Conservation (phyloP, 2,797 vertebrate genomes). For the Mycteria americana region DNA sequence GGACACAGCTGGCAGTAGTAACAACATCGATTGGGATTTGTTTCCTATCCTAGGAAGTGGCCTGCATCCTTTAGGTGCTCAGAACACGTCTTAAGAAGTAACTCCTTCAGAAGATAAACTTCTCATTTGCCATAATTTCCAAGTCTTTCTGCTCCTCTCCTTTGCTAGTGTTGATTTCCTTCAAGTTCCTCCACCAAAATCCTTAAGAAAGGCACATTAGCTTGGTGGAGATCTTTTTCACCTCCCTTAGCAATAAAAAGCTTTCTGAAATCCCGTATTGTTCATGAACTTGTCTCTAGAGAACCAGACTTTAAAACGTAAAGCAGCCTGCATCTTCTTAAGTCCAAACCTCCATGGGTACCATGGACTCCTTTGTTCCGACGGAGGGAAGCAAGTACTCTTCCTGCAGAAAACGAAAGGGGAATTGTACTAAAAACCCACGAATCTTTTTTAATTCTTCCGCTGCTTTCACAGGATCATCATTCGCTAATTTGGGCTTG, state of each 20-base stretch:
- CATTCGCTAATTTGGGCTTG: slow-evolving; percentile 80
- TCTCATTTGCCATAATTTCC: background rate
- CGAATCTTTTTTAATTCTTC: slow-evolving; percentile 93
- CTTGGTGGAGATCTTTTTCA: background rate
- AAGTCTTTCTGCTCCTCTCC: background rate
- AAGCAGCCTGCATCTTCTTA: slow-evolving; percentile 58
- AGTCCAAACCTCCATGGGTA: slow-evolving; percentile 97
- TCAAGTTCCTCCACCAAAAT: slow-evolving; percentile 30
- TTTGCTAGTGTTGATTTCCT: background rate
- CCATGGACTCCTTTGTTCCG: slow-evolving; percentile 93
- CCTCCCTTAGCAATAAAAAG: background rate
- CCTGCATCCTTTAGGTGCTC: slow-evolving; percentile 9
- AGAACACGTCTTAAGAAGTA: background rate
- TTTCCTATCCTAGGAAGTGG: slow-evolving; percentile 8
- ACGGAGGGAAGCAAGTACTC: slow-evolving; percentile 92
- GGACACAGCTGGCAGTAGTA: background rate
- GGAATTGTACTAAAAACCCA: slow-evolving; percentile 95
- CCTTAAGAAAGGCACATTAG: background rate
- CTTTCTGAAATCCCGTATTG: background rate
- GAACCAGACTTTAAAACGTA: background rate
- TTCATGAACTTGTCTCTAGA: background rate
- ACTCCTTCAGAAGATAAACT: background rate
- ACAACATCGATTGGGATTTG: background rate
- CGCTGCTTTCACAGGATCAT: slow-evolving; percentile 83
- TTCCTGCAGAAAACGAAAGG: slow-evolving; percentile 89